Evolutionary conservation across 1,140 invertebrate species (phyloP).

Genomic region (Drosophila sechellia): DNA sequence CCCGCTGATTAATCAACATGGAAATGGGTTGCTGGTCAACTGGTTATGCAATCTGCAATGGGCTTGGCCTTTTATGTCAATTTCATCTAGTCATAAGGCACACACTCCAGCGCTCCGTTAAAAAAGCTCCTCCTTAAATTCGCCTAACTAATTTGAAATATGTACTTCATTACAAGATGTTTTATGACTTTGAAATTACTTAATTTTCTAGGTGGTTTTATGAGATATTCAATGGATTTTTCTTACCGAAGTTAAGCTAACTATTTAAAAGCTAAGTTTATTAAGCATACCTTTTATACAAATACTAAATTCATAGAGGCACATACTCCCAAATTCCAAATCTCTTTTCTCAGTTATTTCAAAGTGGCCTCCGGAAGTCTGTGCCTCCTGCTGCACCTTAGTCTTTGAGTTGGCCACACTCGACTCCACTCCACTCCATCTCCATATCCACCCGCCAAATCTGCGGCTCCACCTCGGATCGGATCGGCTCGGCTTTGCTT

Average conservation of each 20-base stretch:
- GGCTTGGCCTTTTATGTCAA: constrained; percentile 64
- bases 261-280: no score
- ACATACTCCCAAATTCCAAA: background rate
- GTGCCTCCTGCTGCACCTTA: constrained; percentile 44
- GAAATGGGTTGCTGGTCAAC: constrained; percentile 40
- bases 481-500: background rate
- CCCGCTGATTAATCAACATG: constrained; percentile 57
- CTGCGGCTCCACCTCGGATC: constrained; percentile 8
- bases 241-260: no score
- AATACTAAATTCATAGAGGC: no score
- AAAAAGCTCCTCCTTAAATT: background rate
- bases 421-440: constrained; percentile 1
- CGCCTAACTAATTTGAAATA: no score
- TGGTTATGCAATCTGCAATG: constrained; percentile 52
- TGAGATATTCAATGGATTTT: no score
- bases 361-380: constrained; percentile 41
- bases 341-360: constrained; percentile 7
- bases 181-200: background rate
- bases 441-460: background rate
- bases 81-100: constrained; percentile 47
- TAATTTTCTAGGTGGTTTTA: background rate
- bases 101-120: constrained; percentile 17
- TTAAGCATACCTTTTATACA: no score
- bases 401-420: constrained; percentile 9
- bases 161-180: background rate